A percentile compares a stretch with the other conserved stretches of the same genome.
Evolutionary conservation across 2,888 invertebrate genomes (phyloP).

Genomic region (Lampropteryx suffumata): DNA sequence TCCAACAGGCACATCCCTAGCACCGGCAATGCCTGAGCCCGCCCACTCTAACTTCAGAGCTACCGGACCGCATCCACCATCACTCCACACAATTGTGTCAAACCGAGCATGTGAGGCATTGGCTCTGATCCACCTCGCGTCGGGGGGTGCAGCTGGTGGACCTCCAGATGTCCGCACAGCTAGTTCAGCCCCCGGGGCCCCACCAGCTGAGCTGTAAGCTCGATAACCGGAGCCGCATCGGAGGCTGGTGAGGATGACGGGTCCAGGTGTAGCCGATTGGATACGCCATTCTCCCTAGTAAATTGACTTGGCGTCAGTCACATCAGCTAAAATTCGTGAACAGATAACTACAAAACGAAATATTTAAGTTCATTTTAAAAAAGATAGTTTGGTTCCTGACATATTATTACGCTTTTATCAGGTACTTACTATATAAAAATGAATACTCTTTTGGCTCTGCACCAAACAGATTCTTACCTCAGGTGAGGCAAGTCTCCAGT

Average conservation of each 20-base stretch:
- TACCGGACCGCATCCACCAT: slow-evolving; percentile 92
- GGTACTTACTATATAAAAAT: neutral
- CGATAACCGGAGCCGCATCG: slow-evolving; percentile 93
- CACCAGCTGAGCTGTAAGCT: slow-evolving; percentile 91
- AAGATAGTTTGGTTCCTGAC: too few species aligned
- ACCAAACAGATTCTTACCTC: slow-evolving; percentile 74
- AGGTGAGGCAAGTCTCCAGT: slow-evolving; percentile 86
- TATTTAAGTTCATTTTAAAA: too few species aligned
- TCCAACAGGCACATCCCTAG: slow-evolving; percentile 72
- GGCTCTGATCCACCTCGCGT: slow-evolving; percentile 88
- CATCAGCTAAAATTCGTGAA: neutral
- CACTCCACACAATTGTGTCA: slow-evolving; percentile 91
- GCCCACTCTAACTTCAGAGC: slow-evolving; percentile 89
- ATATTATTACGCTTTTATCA: too few species aligned
- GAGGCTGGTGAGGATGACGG: slow-evolving; percentile 86
- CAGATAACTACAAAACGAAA: too few species aligned
- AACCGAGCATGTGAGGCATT: slow-evolving; percentile 92
- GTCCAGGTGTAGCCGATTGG: slow-evolving; percentile 67
- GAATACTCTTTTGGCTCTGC: neutral
- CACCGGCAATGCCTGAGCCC: slow-evolving; percentile 76
- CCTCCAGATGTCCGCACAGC: slow-evolving; percentile 92
- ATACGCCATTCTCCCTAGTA: slow-evolving; percentile 86
- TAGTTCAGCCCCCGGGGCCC: slow-evolving; percentile 88
- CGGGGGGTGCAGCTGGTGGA: slow-evolving; percentile 84
- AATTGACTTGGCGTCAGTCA: neutral